A percentile compares a stretch with the other conserved stretches of the same genome.
Evolutionary conservation across 2,888 invertebrate species (phyloP).

Genomic region (Catocala sponsa): DNA sequence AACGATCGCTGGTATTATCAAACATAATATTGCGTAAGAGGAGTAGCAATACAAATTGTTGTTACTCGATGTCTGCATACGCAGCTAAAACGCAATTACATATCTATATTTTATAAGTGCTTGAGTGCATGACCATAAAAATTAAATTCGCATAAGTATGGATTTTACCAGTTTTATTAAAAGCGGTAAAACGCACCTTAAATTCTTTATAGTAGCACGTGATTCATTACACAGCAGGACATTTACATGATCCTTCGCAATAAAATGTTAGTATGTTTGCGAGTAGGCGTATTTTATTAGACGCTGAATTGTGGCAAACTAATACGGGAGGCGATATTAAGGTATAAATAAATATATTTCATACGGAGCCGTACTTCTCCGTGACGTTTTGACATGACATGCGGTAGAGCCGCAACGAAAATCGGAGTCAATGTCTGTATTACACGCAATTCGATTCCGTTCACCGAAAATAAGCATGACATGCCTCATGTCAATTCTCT

Average conservation of each 20-base stretch:
- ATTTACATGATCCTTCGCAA: constrained; percentile 8
- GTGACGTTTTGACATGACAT: constrained; percentile 72
- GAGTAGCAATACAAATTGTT: neutral
- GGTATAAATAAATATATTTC: constrained; percentile 34
- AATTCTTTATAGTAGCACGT: neutral
- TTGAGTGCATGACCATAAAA: no score
- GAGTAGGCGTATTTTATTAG: constrained; percentile 9
- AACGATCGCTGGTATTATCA: no score
- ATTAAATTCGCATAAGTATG: no score
- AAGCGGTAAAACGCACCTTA: neutral
- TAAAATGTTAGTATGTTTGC: neutral
- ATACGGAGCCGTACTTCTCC: constrained; percentile 35
- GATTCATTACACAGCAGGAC: constrained; percentile 21
- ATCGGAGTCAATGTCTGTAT: constrained; percentile 68
- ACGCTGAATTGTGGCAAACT: constrained; percentile 8
- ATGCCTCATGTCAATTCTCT: constrained; percentile 41
- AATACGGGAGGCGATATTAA: constrained; percentile 25
- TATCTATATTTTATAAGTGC: neutral
- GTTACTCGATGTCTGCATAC: neutral
- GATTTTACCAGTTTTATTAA: neutral
- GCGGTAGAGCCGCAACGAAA: constrained; percentile 53
- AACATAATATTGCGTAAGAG: no score
- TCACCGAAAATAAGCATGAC: constrained; percentile 45
- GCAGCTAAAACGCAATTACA: neutral
- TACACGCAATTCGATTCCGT: constrained; percentile 66